phyloP scores from a whole-genome alignment of 2,113 vertebrate genomes.

The Actinemys pallida region DNA sequence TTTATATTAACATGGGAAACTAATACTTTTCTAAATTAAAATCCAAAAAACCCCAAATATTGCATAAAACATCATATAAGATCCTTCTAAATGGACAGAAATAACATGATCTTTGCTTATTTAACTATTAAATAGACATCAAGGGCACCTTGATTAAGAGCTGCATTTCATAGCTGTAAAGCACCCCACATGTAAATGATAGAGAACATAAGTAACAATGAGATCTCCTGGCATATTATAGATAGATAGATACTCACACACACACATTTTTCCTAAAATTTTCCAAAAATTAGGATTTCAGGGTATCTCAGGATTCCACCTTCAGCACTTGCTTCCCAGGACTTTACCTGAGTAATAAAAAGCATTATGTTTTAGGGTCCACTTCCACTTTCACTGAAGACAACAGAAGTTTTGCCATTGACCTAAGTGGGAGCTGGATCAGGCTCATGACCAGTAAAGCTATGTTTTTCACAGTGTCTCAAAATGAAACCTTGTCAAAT shows the following conservation, averaged over 20 bases:
- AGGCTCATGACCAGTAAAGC: not conserved
- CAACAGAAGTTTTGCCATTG: not conserved
- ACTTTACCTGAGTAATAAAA: not conserved
- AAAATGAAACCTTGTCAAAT: not conserved
- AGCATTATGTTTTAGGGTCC: not conserved
- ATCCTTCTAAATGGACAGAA: constrained; percentile 21
- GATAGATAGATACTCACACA: too few species aligned
- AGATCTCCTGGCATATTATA: not conserved
- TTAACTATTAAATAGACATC: not conserved
- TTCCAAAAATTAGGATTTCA: not conserved
- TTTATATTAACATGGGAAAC: not conserved
- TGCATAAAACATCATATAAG: not conserved
- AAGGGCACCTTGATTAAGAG: not conserved
- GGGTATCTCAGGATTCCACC: not conserved
- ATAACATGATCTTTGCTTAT: not conserved
- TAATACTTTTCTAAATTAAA: not conserved
- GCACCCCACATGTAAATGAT: fast-evolving
- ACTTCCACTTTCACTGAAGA: not conserved
- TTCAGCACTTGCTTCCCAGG: not conserved
- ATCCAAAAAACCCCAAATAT: not conserved
- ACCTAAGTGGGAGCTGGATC: not conserved
- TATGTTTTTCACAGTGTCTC: not conserved
- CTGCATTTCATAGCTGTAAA: not conserved
- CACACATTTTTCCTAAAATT: not conserved
- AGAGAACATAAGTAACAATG: not conserved